phyloP scores from a whole-genome alignment of 2,797 vertebrate species.

The Micrastur ruficollis region DNA sequence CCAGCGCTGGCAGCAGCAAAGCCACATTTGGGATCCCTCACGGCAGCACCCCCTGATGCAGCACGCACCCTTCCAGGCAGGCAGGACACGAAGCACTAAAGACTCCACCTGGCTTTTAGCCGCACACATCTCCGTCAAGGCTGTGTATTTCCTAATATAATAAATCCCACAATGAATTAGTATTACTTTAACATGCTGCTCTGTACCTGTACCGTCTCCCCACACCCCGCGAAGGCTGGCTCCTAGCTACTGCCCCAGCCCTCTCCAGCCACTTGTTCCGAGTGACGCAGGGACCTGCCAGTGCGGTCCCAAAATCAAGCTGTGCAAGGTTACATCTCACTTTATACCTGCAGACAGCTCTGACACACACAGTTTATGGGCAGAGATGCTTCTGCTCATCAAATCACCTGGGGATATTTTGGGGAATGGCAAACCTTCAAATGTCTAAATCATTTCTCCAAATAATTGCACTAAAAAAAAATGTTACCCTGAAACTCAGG shows the following conservation, averaged over 20 bases:
- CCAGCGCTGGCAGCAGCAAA: not conserved
- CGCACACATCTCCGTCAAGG: not conserved
- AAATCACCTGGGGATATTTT: not conserved
- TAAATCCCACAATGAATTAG: rapidly evolving
- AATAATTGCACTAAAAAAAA: not conserved
- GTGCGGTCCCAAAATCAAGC: not conserved
- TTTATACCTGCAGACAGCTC: not conserved
- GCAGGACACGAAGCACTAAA: not conserved
- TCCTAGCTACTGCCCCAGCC: not conserved
- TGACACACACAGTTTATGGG: not conserved
- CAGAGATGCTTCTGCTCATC: not conserved
- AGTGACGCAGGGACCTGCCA: not conserved
- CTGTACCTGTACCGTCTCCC: not conserved
- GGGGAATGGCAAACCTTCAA: not conserved
- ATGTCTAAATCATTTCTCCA: not conserved
- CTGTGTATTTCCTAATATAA: not conserved
- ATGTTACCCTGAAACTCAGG: not conserved
- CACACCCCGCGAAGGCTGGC: not conserved
- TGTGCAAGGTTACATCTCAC: not conserved
- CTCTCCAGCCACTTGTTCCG: not conserved
- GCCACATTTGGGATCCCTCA: not conserved
- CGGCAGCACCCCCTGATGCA: rapidly evolving
- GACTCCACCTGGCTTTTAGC: rapidly evolving
- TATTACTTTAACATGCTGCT: not conserved
- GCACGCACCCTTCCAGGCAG: not conserved